These are phyloP conservation scores for Mimachlamys varia DNA, from an alignment of 2,888 invertebrate genomes.

Conservation along the genomic window DNA sequence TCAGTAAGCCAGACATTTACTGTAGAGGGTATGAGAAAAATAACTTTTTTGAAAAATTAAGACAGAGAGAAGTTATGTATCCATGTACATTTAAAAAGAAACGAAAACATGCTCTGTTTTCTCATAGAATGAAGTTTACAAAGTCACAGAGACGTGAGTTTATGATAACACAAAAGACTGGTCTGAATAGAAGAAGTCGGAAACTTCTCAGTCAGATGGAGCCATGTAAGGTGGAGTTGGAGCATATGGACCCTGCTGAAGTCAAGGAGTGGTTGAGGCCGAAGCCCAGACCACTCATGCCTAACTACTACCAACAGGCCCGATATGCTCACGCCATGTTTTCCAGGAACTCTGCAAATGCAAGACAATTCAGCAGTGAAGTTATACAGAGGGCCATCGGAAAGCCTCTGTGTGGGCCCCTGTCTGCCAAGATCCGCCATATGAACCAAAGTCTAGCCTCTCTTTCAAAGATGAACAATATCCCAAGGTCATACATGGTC, in stretches of 20 bases:
- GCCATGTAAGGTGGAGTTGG: constrained; percentile 47
- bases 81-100: constrained; percentile 69
- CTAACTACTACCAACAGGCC: not conserved
- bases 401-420: constrained; percentile 49
- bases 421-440: constrained; percentile 48
- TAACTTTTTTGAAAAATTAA: constrained; percentile 66
- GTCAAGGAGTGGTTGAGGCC: constrained; percentile 47
- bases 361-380: not conserved
- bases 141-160: constrained; percentile 66
- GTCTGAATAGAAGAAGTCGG: constrained; percentile 67
- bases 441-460: constrained; percentile 49
- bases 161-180: constrained; percentile 65
- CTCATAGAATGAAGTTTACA: constrained; percentile 72
- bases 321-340: not conserved
- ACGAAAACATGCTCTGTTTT: constrained; percentile 59
- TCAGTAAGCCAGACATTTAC: constrained; percentile 67
- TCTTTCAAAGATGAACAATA: constrained; percentile 38
- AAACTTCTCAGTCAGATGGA: constrained; percentile 60
- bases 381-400: not conserved
- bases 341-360: not conserved
- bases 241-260: constrained; percentile 45
- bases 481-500: constrained; percentile 44
- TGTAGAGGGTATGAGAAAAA: constrained; percentile 73
- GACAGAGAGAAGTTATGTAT: constrained; percentile 65
- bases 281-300: constrained; percentile 45